Base-by-base conservation (phyloP, 2,113 vertebrate species). In the Ornithorhynchus anatinus region DNA sequence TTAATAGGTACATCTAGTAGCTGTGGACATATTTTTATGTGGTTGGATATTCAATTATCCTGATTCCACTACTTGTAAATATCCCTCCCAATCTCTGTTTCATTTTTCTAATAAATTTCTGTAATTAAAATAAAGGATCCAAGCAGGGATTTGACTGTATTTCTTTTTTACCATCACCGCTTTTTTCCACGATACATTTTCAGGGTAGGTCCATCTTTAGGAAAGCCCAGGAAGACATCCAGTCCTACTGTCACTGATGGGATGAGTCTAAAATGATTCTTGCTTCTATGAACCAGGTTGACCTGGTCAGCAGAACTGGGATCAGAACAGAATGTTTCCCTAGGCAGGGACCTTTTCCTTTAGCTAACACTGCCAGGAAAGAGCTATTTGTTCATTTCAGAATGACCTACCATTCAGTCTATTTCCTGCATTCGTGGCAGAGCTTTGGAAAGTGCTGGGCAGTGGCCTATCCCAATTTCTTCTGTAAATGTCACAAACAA, bases 401-500 rank as follows among this genome's bases (percentile, higher is more conserved):
- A n/a, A 13, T 47, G 37, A 54, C 15, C 25, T 43, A 51, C 23
- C 15, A 54, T 22, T 15, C 3, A 25, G 9, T 60, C 70, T 73
- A 38, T 80, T 82, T 71, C 48, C 72, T 64, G 67, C 36, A 64
- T 60, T 54, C 25, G 75, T 56, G 19, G 25, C 50, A 65, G 22
- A 4, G 10, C 44, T 25, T 47, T 25, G 12, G 23, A 47, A 47
- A 47, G 22, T n/a, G 12, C 44, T 25, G 23, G 43, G 44, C 5
- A 23, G 27, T 47, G 48, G 37, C 25, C 31, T 79, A 39, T 62
- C 42, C 58, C 40, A n/a, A 20, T 39, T 71, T 74, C 64, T 82
- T 84, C 53, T 66, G 65, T 64, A 85, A 80, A 77, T 83, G 45
- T 72, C 61, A 81, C 33, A 76, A 19, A 47, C 16, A 25, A 11